Conservation (phyloP, 1,140 invertebrate genomes). For the Drosophila nigromelanica region DNA sequence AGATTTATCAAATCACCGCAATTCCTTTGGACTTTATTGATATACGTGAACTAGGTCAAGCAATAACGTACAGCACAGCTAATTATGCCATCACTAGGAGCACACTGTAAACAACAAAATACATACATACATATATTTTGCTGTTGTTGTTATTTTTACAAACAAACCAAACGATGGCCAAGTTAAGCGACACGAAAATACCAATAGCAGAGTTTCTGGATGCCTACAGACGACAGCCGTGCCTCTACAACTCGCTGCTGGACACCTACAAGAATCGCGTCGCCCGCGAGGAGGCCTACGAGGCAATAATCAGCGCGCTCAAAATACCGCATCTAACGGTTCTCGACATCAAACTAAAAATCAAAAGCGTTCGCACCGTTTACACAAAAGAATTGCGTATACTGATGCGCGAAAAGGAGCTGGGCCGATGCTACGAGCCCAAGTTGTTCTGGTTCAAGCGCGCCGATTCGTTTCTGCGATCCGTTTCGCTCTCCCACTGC, state of each 20-base stretch:
- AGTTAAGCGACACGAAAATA: conserved; percentile 64
- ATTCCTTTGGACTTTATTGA: too few relatives aligned
- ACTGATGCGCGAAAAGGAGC: conserved; percentile 65
- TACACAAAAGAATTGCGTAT: conserved; percentile 81
- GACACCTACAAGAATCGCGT: conserved; percentile 76
- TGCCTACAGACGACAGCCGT: conserved; percentile 75
- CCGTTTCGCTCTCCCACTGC: conserved; percentile 64
- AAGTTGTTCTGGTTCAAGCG: conserved; percentile 72
- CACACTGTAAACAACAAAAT: conserved; percentile 27
- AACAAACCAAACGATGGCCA: conserved; percentile 50
- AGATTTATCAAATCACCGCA: too few relatives aligned
- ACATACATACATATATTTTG: conserved; percentile 18
- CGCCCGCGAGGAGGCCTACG: conserved; percentile 73
- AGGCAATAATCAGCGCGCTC: conserved; percentile 68
- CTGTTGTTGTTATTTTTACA: conserved; percentile 11
- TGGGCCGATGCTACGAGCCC: conserved; percentile 58
- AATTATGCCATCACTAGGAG: conserved; percentile 14
- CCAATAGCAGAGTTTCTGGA: conserved; percentile 76
- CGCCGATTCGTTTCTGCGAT: conserved; percentile 66
- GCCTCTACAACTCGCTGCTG: conserved; percentile 76
- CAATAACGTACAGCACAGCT: not conserved
- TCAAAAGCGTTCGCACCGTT: conserved; percentile 82
- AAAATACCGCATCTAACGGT: conserved; percentile 71
- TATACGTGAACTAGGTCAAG: too few relatives aligned
- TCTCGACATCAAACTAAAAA: conserved; percentile 79